These are phyloP conservation scores for Diaphora mendica DNA, from an alignment of 2,888 invertebrate species.

Conservation along the genomic window DNA sequence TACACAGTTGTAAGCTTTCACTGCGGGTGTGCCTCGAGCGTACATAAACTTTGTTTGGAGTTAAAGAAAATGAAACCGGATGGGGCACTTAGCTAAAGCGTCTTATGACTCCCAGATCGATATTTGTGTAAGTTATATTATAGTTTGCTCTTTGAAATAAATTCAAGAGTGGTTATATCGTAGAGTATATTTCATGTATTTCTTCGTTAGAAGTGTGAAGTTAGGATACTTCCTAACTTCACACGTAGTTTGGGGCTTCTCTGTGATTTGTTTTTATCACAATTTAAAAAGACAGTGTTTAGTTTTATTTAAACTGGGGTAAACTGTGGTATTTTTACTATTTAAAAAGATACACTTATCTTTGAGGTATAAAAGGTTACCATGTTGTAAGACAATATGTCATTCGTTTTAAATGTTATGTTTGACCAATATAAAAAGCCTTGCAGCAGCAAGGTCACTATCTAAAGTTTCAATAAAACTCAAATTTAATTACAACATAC, in stretches of 20 bases:
- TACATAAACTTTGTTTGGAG: slow-evolving; percentile 49
- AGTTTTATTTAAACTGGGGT: not conserved
- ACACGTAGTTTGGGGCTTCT: not conserved
- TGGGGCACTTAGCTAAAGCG: slow-evolving; percentile 48
- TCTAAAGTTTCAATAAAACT: not conserved
- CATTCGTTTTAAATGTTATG: no score
- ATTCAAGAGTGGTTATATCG: slow-evolving; percentile 3
- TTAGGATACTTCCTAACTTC: not conserved
- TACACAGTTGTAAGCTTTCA: slow-evolving; percentile 55
- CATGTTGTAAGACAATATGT: no score
- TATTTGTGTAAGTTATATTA: slow-evolving; percentile 41
- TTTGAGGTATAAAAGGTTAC: no score
- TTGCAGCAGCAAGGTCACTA: no score
- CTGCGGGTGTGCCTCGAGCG: slow-evolving; percentile 41
- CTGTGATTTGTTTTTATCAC: not conserved
- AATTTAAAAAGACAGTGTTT: no score
- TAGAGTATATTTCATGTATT: slow-evolving; percentile 17
- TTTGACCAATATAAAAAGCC: no score
- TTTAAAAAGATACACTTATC: not conserved
- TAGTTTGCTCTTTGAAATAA: slow-evolving; percentile 18
- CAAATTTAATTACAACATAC: not conserved
- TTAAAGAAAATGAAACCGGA: slow-evolving; percentile 53
- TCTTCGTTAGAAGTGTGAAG: slow-evolving; percentile 2
- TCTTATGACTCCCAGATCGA: slow-evolving; percentile 54
- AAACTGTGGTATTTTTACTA: not conserved